Evolutionary conservation across 1,140 invertebrate species (phyloP).

Genomic region (Catajapyx aquilonaris): DNA sequence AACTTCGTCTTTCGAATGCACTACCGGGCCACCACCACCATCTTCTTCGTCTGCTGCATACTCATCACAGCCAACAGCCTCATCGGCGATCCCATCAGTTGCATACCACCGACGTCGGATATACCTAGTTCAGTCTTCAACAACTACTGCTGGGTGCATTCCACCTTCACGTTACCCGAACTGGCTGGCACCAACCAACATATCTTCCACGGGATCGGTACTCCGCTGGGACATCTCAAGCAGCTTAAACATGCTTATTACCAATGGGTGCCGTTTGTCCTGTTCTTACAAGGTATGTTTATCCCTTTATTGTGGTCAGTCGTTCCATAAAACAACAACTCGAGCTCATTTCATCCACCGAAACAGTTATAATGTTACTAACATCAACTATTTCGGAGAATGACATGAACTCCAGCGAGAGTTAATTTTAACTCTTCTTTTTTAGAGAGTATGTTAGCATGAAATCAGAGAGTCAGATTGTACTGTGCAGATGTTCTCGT

Average conservation of each 20-base stretch:
- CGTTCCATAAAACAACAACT: too few species aligned
- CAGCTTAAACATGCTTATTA: conserved; percentile 73
- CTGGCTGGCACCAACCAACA: too few species aligned
- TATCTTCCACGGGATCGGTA: conserved; percentile 50
- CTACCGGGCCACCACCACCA: conserved; percentile 39
- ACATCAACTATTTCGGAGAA: too few species aligned
- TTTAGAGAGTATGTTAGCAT: too few species aligned
- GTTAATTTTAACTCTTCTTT: too few species aligned
- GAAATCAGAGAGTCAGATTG: too few species aligned
- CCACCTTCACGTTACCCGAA: conserved; percentile 19
- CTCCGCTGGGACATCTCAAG: conserved; percentile 35
- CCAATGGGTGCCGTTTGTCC: conserved; percentile 82
- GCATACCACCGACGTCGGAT: conserved; percentile 15
- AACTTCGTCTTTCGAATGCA: conserved; percentile 40
- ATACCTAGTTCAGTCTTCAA: conserved; percentile 16
- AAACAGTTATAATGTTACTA: too few species aligned
- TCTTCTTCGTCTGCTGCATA: conserved; percentile 34
- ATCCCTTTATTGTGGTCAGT: too few species aligned
- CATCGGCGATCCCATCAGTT: conserved; percentile 30
- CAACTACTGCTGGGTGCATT: conserved; percentile 19
- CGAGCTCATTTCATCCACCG: too few species aligned
- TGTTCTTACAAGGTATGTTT: conserved; percentile 66
- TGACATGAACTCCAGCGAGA: too few species aligned
- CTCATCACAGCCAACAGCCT: conserved; percentile 32
- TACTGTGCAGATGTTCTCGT: too few species aligned